These are phyloP conservation scores for Tretioscincus oriximinensis DNA, from an alignment of 2,113 vertebrate species.

Conservation along the genomic window DNA sequence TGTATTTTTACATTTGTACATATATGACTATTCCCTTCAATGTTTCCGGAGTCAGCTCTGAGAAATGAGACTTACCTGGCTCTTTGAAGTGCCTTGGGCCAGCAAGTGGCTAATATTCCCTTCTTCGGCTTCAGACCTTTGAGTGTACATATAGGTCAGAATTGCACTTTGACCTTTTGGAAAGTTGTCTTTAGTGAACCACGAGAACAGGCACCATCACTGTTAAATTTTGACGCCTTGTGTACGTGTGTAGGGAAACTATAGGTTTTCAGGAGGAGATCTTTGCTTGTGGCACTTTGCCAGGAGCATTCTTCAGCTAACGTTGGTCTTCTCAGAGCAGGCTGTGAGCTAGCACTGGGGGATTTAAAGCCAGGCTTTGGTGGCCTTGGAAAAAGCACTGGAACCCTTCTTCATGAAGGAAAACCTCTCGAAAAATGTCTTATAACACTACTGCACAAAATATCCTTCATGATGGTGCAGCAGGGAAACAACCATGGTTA, in stretches of 20 bases:
- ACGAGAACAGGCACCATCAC: not conserved
- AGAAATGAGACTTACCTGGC: not conserved
- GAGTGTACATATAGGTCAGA: not conserved
- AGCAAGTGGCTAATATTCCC: not conserved
- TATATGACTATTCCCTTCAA: conserved; percentile 9
- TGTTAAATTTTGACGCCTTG: not conserved
- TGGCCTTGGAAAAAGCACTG: conserved; percentile 16
- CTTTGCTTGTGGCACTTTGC: conserved; percentile 64
- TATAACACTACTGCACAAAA: conserved; percentile 11
- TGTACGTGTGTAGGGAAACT: too few species aligned
- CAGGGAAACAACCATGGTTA: not conserved
- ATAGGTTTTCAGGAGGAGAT: not conserved
- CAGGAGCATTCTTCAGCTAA: not conserved
- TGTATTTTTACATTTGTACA: conserved; percentile 48
- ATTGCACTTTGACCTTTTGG: conserved; percentile 23
- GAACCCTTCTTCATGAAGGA: conserved; percentile 5
- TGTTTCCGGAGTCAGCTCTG: not conserved
- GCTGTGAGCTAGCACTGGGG: not conserved
- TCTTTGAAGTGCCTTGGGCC: not conserved
- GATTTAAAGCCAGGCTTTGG: not conserved
- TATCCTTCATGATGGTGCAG: not conserved
- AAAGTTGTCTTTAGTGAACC: not conserved
- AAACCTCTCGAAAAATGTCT: not conserved
- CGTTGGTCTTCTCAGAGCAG: not conserved
- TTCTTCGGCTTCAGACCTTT: not conserved